phyloP scores from a whole-genome alignment of 2,888 invertebrate species.

The Phanerotoma sp. region DNA sequence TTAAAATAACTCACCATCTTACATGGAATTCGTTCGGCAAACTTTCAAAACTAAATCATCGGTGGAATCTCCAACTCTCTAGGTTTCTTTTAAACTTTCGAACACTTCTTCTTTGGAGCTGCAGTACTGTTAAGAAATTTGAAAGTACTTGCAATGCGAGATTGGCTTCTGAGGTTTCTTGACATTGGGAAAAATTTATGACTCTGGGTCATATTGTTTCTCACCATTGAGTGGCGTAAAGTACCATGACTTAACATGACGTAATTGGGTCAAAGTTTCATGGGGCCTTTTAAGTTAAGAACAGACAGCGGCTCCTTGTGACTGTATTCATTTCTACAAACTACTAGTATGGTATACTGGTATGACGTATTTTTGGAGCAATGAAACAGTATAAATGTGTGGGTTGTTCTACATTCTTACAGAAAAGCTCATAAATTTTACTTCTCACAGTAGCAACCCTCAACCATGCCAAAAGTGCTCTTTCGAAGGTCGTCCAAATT shows the following conservation, averaged over 20 bases:
- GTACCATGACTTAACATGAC: slow-evolving; percentile 45
- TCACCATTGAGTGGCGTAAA: slow-evolving; percentile 40
- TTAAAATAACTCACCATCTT: background rate
- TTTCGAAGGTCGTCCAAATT: background rate
- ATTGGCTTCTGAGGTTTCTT: slow-evolving; percentile 6
- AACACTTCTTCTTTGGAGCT: background rate
- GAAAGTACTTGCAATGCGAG: background rate
- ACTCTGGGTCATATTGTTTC: slow-evolving; percentile 44
- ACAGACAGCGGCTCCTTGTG: too few relatives aligned
- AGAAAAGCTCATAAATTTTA: background rate
- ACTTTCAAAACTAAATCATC: background rate
- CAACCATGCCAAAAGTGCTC: background rate
- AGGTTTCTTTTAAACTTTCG: background rate
- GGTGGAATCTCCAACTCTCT: background rate
- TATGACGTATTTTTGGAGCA: too few relatives aligned
- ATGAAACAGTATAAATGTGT: slow-evolving; percentile 27
- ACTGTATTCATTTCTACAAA: slow-evolving; percentile 19
- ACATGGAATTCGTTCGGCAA: background rate
- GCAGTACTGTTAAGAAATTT: background rate
- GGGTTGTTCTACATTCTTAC: slow-evolving; percentile 10
- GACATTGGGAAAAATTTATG: slow-evolving; percentile 49
- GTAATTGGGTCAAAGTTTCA: slow-evolving; percentile 46
- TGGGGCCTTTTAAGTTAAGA: too few relatives aligned
- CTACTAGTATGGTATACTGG: slow-evolving; percentile 18
- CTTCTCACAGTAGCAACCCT: background rate